phyloP scores from a whole-genome alignment of 2,888 invertebrate species.

The Marronus borbonicus region DNA sequence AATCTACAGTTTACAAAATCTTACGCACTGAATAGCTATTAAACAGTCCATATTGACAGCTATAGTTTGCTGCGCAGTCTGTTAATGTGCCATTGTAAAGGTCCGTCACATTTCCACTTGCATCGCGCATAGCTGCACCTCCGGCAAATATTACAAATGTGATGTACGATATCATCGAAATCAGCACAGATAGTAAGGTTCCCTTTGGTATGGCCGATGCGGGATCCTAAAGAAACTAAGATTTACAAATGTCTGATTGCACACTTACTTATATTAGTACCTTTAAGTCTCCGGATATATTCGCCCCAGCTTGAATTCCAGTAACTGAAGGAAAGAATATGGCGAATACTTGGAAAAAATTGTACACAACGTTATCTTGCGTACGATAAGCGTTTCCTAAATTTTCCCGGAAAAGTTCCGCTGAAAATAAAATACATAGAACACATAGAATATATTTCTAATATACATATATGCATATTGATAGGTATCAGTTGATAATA shows the following conservation, averaged over 20 bases:
- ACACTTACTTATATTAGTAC: conserved; percentile 67
- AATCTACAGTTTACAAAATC: no score
- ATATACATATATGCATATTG: no score
- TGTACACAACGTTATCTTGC: conserved; percentile 80
- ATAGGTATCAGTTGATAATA: no score
- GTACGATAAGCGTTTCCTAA: conserved; percentile 79
- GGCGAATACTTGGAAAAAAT: conserved; percentile 95
- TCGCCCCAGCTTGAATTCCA: conserved; percentile 97
- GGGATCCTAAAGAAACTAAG: conserved; percentile 78
- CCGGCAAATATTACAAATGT: conserved; percentile 88
- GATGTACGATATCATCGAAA: conserved; percentile 91
- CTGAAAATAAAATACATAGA: conserved; percentile 70
- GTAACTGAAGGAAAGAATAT: conserved; percentile 99
- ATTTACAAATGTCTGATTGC: conserved; percentile 6
- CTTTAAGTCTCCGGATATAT: conserved; percentile 97
- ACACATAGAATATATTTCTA: not conserved
- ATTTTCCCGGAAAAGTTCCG: conserved; percentile 78
- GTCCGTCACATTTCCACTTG: conserved; percentile 80
- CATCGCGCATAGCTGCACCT: conserved; percentile 84
- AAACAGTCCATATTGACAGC: conserved; percentile 87
- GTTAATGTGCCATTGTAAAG: conserved; percentile 76
- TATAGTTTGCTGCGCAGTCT: conserved; percentile 68
- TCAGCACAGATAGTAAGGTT: conserved; percentile 87
- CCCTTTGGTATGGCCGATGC: conserved; percentile 94
- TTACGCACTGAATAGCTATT: conserved; percentile 86